Conservation (phyloP, 2,113 vertebrate genomes). For the Galeopterus variegatus region DNA sequence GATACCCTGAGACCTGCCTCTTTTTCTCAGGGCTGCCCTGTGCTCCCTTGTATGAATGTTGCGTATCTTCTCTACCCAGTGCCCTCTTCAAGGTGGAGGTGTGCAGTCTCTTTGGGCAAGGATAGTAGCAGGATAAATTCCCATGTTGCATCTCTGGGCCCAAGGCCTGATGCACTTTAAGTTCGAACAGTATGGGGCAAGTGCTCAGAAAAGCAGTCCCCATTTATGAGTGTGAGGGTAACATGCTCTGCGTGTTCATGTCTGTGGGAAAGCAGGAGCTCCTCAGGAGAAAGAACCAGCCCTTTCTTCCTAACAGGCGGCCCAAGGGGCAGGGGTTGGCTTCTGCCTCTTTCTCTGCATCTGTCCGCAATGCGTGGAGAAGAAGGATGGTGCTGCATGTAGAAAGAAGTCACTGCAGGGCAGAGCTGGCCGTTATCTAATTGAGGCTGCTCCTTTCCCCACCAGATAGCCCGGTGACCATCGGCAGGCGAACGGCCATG, state of each 20-base stretch:
- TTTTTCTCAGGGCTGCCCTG: background rate
- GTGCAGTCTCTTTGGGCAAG: background rate
- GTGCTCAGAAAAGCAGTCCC: background rate
- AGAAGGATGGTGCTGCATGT: background rate
- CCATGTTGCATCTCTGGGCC: background rate
- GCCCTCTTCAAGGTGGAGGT: background rate
- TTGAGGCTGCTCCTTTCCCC: background rate
- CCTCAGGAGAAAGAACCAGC: background rate
- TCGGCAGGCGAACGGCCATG: constrained; percentile 14
- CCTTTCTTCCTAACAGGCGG: background rate
- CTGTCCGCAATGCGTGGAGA: rapidly evolving
- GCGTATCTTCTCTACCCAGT: background rate
- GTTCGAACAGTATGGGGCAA: background rate
- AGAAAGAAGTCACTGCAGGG: rapidly evolving
- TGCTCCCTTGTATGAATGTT: rapidly evolving
- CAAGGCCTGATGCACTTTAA: background rate
- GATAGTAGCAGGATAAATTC: background rate
- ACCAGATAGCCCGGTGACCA: constrained; percentile 72
- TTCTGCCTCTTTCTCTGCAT: background rate
- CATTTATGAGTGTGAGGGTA: rapidly evolving
- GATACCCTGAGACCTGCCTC: background rate
- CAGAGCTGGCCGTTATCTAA: background rate
- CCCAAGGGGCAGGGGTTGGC: background rate
- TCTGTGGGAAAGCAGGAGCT: background rate
- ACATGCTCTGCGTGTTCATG: rapidly evolving